phyloP scores from a whole-genome alignment of 2,797 vertebrate species.

The Momotus momota region DNA sequence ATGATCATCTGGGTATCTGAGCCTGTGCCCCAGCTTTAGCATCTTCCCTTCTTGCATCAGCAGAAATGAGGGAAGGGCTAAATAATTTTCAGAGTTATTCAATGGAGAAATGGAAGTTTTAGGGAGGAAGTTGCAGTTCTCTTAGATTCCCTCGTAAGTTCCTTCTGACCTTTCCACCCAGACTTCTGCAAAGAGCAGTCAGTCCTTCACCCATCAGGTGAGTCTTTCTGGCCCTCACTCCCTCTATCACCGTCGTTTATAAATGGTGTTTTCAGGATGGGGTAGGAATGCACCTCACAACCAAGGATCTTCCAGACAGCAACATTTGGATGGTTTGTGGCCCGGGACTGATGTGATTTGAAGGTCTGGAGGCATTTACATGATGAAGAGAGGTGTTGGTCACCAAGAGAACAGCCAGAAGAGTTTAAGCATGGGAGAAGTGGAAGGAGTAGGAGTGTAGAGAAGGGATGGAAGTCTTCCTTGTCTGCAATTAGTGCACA shows the following conservation, averaged over 20 bases:
- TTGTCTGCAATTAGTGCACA: neutral
- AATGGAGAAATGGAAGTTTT: neutral
- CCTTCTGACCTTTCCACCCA: neutral
- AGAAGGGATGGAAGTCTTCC: neutral
- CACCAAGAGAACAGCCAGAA: neutral
- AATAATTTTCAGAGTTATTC: neutral
- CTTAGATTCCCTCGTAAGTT: neutral
- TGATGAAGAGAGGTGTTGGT: neutral
- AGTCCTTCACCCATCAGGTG: neutral
- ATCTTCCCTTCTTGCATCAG: neutral
- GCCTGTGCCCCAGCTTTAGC: neutral
- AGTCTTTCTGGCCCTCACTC: neutral
- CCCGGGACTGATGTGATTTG: neutral
- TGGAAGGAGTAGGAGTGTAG: neutral
- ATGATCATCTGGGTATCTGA: neutral
- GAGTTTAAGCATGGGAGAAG: neutral
- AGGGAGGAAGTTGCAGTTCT: fast-evolving
- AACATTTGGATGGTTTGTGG: neutral
- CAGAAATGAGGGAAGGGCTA: neutral
- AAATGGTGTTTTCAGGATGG: neutral
- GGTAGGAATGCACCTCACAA: fast-evolving
- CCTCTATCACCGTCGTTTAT: fast-evolving
- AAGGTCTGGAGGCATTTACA: fast-evolving
- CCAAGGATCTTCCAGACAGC: neutral
- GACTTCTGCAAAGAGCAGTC: neutral